Base-by-base conservation (phyloP, 2,797 vertebrate genomes). In the Channa striata region DNA sequence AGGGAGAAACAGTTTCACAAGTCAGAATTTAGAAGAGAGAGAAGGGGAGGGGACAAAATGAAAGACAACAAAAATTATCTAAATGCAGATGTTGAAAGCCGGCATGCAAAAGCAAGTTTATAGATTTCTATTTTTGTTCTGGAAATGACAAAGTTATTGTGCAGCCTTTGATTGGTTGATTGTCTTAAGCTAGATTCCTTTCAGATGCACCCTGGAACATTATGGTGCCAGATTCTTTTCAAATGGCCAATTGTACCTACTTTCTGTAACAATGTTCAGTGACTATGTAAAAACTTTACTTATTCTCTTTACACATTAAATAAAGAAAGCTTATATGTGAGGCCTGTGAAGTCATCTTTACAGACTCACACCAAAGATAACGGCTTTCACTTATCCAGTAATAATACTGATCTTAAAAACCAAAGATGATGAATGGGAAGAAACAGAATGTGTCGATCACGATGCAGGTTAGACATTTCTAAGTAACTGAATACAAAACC, bases 1-100 rank as follows among this genome's bases (percentile, higher is more conserved):
- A 95, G 93, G 93, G 93, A 97, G 95, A 97, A 94, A 98, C 95
- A 98, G 94, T 97, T 92, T 98, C 92, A 94, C 96, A 96, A 95
- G 96, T 98, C 96, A 98, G 95, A 96, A 83, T 90, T 90, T 77
- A 87, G 86, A 86, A 90, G 94, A 94, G 68, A 82, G 19, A 74
- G 51, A 37, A 30, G 5, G 53, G 59, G 37, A 58, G 59, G 77
- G 74, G 66, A 73, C 42, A 68, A 96, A 94, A 97, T 94, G 93
- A 96, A 95, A 95, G 82, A 86, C 85, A 92, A 90, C 95, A 94
- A 85, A 91, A 93, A 96, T 96, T 94, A 95, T 92, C 91, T 94
- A 92, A 95, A 96, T 96, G 96, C 94, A 95, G 95, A 97, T 97
- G 96, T 93, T 90, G 90, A 76, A 93, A 95, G 95, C 95, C 91